phyloP scores from a whole-genome alignment of 1,140 invertebrate genomes.

The Helicorthomorpha holstii region DNA sequence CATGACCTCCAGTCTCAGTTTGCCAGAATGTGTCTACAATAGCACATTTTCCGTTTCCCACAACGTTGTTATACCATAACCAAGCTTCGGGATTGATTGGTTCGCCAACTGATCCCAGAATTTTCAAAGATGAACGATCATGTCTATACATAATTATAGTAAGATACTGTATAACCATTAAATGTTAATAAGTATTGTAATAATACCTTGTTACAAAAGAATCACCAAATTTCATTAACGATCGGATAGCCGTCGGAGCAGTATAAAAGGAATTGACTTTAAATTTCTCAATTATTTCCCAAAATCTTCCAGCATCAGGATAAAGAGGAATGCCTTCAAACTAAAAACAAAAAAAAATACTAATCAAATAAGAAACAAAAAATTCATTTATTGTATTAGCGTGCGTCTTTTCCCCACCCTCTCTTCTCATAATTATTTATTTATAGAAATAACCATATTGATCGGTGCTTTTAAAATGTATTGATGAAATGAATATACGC shows the following conservation, averaged over 20 bases:
- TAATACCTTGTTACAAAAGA: conserved; percentile 33
- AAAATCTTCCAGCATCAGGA: conserved; percentile 64
- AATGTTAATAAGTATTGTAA: neutral
- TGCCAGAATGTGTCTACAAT: conserved; percentile 99
- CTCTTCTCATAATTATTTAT: no score
- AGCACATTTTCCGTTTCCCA: conserved; percentile 54
- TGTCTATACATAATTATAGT: conserved; percentile 27
- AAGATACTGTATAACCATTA: neutral
- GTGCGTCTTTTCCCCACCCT: no score
- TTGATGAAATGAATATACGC: neutral
- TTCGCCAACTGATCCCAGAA: conserved; percentile 88
- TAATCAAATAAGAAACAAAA: conserved; percentile 5
- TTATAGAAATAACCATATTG: no score
- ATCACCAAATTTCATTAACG: conserved; percentile 73
- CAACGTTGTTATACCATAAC: conserved; percentile 84
- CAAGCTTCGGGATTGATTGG: conserved; percentile 97
- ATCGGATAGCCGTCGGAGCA: conserved; percentile 89
- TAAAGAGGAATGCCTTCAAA: conserved; percentile 93
- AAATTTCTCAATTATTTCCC: conserved; percentile 84
- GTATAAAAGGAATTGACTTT: conserved; percentile 95
- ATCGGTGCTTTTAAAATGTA: no score
- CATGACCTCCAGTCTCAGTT: conserved; percentile 91
- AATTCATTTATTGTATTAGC: neutral
- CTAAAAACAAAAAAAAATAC: conserved; percentile 35
- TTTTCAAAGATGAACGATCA: conserved; percentile 41